Evolutionary conservation across 2,797 vertebrate genomes (phyloP), one percentile per base, ranked within the genome.

Genomic region (Salmo trutta): DNA sequence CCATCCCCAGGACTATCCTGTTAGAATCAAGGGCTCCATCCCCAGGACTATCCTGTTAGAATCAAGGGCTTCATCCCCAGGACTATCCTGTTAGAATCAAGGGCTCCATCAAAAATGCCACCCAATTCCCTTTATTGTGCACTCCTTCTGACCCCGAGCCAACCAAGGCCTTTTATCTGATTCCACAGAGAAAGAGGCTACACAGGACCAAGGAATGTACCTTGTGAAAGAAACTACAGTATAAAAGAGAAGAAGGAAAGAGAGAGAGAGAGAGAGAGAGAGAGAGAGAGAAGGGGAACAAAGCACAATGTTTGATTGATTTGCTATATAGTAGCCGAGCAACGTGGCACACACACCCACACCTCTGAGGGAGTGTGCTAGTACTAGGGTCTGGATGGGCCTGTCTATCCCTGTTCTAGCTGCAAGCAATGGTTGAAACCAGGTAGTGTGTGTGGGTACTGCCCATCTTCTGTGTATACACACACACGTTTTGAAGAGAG

Each of bases 381-480:
- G 69, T 10, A 53, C 19, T 21, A 56, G 75, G 66, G 81, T 77
- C 83, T 78, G 81, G 79, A 82, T 81, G 75, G 66, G 79, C 75
- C 78, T 81, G 56, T 47, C 73, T 79, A 79, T 27, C 17, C 53
- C 76, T 47, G 67, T 81, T 79, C 41, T 47, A 47, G 41, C 76
- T 78, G 5, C 21, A 19, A 77, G 74, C 74, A 81, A 81, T 87
- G 75, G 69, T 78, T 82, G 73, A 80, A 77, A 75, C 76, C 54
- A 83, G 79, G 73, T 73, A 80, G 73, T 41, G 24, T 4, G 31
- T 62, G 17, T 70, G 29, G 65, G 75, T 82, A 66, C 56, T 73
- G 72, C 77, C 81, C 76, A 82, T 79, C 52, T 21, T 76, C 73
- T 80, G 79, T 90, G 74, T 72, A 82, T n/a, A 84, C 51, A 81